phyloP scores from a whole-genome alignment of 2,113 vertebrate species.

The Tenrec ecaudatus region DNA sequence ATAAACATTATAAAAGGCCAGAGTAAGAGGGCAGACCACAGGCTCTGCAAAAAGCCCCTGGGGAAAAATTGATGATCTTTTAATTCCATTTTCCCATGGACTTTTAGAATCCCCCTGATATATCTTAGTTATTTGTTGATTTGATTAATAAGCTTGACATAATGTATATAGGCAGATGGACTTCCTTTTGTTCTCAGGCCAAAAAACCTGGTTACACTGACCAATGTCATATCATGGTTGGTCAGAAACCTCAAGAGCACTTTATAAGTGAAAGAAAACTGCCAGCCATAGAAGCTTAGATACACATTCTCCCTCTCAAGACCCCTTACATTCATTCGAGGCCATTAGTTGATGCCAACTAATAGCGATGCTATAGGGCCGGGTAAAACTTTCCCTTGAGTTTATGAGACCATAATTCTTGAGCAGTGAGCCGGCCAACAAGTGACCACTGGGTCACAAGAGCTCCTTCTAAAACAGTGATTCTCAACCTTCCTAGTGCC shows the following conservation, averaged over 20 bases:
- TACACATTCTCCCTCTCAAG: neutral
- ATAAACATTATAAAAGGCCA: neutral
- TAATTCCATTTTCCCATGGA: too few species aligned
- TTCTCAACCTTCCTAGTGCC: too few species aligned
- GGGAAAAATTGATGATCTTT: too few species aligned
- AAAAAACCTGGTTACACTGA: neutral
- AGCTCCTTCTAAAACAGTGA: too few species aligned
- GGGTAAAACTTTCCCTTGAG: too few species aligned
- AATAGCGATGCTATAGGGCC: too few species aligned
- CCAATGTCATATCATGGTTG: neutral
- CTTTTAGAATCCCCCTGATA: too few species aligned
- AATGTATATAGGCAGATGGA: rapidly evolving
- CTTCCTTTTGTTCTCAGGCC: neutral
- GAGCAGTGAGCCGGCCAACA: too few species aligned
- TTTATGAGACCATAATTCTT: too few species aligned
- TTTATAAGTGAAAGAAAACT: conserved; percentile 6
- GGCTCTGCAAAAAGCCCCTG: too few species aligned
- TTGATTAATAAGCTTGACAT: neutral
- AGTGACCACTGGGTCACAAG: too few species aligned
- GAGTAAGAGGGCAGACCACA: neutral
- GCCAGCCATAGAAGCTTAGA: neutral
- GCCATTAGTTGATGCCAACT: too few species aligned
- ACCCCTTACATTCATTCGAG: neutral
- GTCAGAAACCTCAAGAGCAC: conserved; percentile 3
- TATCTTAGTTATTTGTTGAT: neutral